phyloP scores from a whole-genome alignment of 2,113 vertebrate species.

The Dolichotis patagonum region DNA sequence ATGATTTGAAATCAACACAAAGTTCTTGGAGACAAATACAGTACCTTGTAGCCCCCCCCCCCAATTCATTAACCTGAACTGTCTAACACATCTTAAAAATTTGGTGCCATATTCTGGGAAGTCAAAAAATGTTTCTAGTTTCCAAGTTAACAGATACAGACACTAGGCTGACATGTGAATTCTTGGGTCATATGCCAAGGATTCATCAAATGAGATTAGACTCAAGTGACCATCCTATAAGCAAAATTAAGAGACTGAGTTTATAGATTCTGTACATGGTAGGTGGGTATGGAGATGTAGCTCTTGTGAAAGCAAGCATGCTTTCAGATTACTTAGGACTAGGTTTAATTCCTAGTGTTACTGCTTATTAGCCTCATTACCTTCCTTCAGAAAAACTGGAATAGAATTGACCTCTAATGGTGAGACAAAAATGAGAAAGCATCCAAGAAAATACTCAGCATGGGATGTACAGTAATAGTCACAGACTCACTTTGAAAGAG shows the following conservation, averaged over 20 bases:
- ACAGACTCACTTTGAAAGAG: not conserved
- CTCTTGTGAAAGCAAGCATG: no score
- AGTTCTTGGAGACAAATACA: not conserved
- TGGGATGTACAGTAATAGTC: not conserved
- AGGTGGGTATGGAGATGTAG: not conserved
- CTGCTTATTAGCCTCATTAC: not conserved
- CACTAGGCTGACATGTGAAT: not conserved
- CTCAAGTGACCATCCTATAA: not conserved
- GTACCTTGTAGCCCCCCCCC: not conserved
- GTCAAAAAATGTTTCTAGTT: not conserved
- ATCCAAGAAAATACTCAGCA: not conserved
- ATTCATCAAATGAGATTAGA: not conserved
- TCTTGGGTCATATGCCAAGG: not conserved
- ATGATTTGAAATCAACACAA: not conserved
- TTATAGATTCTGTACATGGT: not conserved
- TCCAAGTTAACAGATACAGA: not conserved
- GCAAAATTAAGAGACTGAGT: not conserved
- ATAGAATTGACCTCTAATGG: not conserved
- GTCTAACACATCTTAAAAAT: not conserved
- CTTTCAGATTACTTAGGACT: not conserved
- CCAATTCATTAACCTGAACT: not conserved
- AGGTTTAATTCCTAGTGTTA: not conserved
- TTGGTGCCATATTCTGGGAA: not conserved
- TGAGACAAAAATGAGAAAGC: not conserved
- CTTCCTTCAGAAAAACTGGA: not conserved